Evolutionary conservation across 2,797 vertebrate genomes (phyloP), one percentile per base, ranked within the genome.

Genomic region (Argya squamiceps): DNA sequence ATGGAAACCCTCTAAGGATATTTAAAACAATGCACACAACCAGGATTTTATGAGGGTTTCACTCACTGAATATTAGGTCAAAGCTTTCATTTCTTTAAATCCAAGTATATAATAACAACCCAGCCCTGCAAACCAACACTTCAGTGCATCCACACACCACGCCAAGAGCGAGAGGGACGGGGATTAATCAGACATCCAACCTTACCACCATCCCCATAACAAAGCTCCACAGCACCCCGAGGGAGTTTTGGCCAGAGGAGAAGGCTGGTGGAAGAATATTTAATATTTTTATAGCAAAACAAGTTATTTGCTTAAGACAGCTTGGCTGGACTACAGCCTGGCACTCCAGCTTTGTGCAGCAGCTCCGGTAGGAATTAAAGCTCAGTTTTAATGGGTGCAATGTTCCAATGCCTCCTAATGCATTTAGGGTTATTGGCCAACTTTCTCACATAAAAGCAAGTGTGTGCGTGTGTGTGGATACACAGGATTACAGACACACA

Each of bases 281-380:
- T 97, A 97, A 96, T 97, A 98, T 97, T 98, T 98, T 96, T 96
- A 98, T 79, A 96, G 96, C 97, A 97, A 97, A 96, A 96, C 97
- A 98, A 97, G 97, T 97, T 97, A 97, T 98, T 97, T 98, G 97
- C 97, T 98, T 98, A 98, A 98, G 98, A 98, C 70, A 95, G 87
- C 89, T 97, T 98, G 98, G 98, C 98, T 97, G 92, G 92, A 89
- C 91, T 75, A 29, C n/a, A 77, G 94, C 81, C 97, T 98, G 98
- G 98, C 98, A 98, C 94, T 89, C 71, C 63, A 88, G 71, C 95
- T 88, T 96, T 92, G 88, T 73, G 94, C 15, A 82, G 95, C 94
- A 87, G 96, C 84, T 97, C 98, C 98, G 96, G 97, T 34, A 97
- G 97, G 98, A 98, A 97, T 97, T 97, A 97, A 97, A 97, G 96